Percentiles rank a stretch among this genome's conserved stretches.
Conservation (phyloP, 1,140 invertebrate species). For the Eueides isabella region DNA sequence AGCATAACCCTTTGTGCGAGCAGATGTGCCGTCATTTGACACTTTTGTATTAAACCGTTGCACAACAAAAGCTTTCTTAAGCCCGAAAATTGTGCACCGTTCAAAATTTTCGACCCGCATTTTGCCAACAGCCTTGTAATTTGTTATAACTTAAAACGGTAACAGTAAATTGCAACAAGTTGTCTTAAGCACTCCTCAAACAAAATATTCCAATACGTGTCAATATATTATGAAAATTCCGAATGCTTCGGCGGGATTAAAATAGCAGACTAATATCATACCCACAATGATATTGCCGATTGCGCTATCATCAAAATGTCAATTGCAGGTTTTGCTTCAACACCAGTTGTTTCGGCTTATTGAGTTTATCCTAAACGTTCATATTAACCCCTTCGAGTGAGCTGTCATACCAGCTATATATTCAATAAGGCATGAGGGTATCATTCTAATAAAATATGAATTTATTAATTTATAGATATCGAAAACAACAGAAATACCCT, state of each 20-base stretch:
- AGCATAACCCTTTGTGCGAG: constrained; percentile 78
- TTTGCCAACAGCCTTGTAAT: constrained; percentile 66
- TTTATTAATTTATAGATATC: constrained; percentile 61
- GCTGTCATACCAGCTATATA: constrained; percentile 72
- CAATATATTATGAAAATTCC: constrained; percentile 14
- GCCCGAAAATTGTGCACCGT: constrained; percentile 78
- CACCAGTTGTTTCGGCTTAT: constrained; percentile 81
- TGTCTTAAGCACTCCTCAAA: constrained; percentile 20
- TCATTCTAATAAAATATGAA: constrained; percentile 62
- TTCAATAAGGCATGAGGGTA: constrained; percentile 72
- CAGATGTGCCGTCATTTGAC: constrained; percentile 82
- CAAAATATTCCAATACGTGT: constrained; percentile 26
- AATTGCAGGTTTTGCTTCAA: constrained; percentile 76
- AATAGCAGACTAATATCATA: constrained; percentile 28
- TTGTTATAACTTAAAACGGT: constrained; percentile 49
- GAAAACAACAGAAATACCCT: constrained; percentile 67
- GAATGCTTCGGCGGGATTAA: constrained; percentile 11
- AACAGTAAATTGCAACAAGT: constrained; percentile 43
- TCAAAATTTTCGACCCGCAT: constrained; percentile 77
- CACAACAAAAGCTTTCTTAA: constrained; percentile 81
- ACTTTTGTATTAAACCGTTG: constrained; percentile 82
- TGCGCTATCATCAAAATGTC: constrained; percentile 72
- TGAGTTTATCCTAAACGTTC: constrained; percentile 79
- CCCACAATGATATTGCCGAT: constrained; percentile 56
- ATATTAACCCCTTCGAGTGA: constrained; percentile 80